Conservation (phyloP, 2,797 vertebrate species). For the Pantherophis vulpinus region DNA sequence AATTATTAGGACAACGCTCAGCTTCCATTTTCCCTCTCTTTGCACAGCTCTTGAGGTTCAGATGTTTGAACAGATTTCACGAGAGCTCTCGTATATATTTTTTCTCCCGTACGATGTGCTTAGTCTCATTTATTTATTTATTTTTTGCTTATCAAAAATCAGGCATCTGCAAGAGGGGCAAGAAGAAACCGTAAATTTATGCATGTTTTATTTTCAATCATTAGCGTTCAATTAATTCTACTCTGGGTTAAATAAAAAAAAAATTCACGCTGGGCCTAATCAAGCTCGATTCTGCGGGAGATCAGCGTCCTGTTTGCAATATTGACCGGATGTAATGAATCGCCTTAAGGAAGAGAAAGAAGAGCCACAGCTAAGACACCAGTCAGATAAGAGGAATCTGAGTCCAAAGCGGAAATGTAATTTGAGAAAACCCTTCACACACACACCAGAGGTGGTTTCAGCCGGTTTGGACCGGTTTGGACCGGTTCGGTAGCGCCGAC, state of each 20-base stretch:
- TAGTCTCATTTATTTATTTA: neutral
- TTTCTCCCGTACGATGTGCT: neutral
- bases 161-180: neutral
- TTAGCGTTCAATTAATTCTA: neutral
- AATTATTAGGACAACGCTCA: neutral
- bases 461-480: no score
- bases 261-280: neutral
- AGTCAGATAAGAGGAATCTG: neutral
- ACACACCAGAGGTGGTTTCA: no score
- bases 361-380: neutral
- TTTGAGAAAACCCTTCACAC: neutral
- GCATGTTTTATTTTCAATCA: neutral
- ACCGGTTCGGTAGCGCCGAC: no score
- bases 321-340: neutral
- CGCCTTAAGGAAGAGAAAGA: neutral
- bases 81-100: no score
- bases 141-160: neutral
- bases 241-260: neutral
- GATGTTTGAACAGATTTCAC: slow-evolving; percentile 15
- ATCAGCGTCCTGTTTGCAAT: neutral
- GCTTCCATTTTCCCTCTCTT: neutral
- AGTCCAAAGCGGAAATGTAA: neutral
- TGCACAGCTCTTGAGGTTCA: rapidly evolving
- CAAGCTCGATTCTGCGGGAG: neutral
- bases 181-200: neutral